Conservation (phyloP, 2,888 invertebrate species). For the Brachyptera risi region DNA sequence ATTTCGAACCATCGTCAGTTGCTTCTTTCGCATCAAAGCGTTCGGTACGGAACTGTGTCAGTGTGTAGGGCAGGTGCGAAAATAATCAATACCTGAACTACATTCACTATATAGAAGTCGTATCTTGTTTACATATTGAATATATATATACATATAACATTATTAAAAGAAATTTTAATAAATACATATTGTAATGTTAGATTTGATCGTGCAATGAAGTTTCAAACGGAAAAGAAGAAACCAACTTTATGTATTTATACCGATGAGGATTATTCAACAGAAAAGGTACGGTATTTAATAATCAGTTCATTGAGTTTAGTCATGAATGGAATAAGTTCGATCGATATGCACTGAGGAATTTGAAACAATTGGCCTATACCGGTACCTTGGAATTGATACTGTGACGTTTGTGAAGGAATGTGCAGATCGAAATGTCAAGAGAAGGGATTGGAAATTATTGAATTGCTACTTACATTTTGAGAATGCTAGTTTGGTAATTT, state of each 20-base stretch:
- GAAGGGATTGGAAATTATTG: not conserved
- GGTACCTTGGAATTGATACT: not conserved
- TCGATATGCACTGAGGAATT: not conserved
- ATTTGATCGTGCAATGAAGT: slow-evolving; percentile 26
- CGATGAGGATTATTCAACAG: slow-evolving; percentile 51
- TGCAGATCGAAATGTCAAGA: not conserved
- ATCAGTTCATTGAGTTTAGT: not conserved
- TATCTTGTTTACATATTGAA: not conserved
- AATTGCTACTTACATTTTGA: too few relatives aligned
- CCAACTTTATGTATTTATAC: slow-evolving; percentile 63
- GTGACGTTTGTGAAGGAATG: not conserved
- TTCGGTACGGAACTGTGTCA: too few relatives aligned
- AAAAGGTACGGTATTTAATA: slow-evolving; percentile 48
- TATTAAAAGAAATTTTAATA: too few relatives aligned
- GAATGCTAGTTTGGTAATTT: too few relatives aligned
- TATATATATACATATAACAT: too few relatives aligned
- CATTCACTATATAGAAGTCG: too few relatives aligned
- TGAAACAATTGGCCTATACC: not conserved
- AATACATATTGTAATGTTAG: not conserved
- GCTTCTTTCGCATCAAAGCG: not conserved
- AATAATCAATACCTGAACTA: too few relatives aligned
- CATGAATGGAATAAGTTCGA: not conserved
- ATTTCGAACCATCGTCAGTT: too few relatives aligned
- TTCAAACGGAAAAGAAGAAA: slow-evolving; percentile 46
- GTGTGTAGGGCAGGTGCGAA: too few relatives aligned